These are phyloP conservation scores for Pampusana beccarii DNA, from an alignment of 2,113 vertebrate species.

Conservation along the genomic window DNA sequence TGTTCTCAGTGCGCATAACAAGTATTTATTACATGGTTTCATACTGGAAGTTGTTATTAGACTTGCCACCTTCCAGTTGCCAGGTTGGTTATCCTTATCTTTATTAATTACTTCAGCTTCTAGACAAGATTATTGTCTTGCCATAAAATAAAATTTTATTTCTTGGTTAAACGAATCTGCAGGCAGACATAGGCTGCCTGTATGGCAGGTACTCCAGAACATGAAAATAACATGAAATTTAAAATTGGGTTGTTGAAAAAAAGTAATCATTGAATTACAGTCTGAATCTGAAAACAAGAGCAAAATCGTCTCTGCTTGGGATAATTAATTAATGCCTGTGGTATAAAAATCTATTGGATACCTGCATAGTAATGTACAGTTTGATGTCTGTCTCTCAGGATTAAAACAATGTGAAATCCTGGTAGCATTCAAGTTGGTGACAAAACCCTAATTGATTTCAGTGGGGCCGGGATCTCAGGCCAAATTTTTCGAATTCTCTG, in stretches of 20 bases:
- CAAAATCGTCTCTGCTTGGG: not conserved
- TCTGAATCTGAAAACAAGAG: not conserved
- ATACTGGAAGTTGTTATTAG: constrained; percentile 37
- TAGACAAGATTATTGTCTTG: constrained; percentile 1
- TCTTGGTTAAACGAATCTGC: not conserved
- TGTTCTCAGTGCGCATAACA: constrained; percentile 52
- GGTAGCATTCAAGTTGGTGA: not conserved
- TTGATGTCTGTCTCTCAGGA: not conserved
- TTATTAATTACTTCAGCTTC: constrained; percentile 43
- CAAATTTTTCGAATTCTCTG: not conserved
- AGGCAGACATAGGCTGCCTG: not conserved
- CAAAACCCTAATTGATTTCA: constrained; percentile 8
- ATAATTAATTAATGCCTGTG: not conserved
- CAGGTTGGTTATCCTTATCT: constrained; percentile 36
- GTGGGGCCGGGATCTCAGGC: not conserved
- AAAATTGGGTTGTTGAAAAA: not conserved
- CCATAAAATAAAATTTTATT: constrained; percentile 1
- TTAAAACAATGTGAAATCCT: not conserved
- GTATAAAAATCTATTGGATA: not conserved
- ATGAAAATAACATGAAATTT: not conserved
- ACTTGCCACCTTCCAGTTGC: constrained; percentile 6
- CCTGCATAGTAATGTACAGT: not conserved
- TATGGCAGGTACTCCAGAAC: not conserved
- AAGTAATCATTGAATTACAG: not conserved
- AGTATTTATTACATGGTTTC: constrained; percentile 55